phyloP scores from a whole-genome alignment of 2,113 vertebrate genomes.

The Accipiter cooperii region DNA sequence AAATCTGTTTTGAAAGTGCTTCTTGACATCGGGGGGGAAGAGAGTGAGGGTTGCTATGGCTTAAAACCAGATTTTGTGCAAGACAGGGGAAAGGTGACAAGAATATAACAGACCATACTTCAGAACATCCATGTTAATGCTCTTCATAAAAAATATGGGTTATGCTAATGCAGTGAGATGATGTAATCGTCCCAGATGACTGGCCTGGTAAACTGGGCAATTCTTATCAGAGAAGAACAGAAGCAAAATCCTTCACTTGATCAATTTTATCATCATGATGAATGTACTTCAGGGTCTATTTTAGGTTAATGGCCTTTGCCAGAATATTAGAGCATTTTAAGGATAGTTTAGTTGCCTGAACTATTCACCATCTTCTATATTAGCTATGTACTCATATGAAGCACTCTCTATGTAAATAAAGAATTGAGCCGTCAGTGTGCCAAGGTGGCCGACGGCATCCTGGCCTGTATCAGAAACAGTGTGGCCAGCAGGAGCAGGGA shows the following conservation, averaged over 20 bases:
- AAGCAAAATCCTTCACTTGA: background rate
- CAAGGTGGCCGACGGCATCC: too few relatives aligned
- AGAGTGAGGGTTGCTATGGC: background rate
- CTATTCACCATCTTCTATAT: background rate
- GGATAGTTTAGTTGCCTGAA: background rate
- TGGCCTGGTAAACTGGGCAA: background rate
- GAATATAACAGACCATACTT: background rate
- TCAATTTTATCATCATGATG: background rate
- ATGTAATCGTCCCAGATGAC: background rate
- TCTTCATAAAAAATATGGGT: background rate
- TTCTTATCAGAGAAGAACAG: background rate
- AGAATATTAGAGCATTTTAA: background rate
- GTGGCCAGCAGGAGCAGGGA: too few relatives aligned
- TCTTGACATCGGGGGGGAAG: background rate
- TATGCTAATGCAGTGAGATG: background rate
- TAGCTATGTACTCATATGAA: background rate
- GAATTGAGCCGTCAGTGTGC: too few relatives aligned
- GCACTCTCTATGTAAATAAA: background rate
- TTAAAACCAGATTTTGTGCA: background rate
- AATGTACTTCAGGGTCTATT: background rate
- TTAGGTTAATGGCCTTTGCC: background rate
- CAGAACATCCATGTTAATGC: background rate
- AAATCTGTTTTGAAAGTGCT: background rate
- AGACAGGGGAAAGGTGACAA: background rate
- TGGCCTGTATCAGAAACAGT: too few relatives aligned